Evolutionary conservation across 2,888 invertebrate genomes (phyloP), one percentile per base, ranked within the genome.

Genomic region (Zhuqinia jingwanae): DNA sequence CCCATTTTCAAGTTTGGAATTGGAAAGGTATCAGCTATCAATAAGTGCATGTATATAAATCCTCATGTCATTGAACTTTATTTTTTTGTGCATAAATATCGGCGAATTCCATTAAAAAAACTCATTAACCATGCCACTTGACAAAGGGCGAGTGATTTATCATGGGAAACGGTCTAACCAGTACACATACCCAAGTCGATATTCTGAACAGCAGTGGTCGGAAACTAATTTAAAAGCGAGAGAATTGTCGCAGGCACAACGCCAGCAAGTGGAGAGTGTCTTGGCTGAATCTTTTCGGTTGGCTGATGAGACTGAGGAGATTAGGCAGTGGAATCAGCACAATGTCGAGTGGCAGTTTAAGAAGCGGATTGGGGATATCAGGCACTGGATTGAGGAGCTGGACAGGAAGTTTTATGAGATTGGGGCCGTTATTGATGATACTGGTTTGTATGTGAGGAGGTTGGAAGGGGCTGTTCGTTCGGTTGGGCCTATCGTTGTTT

Each of bases 231-330:
- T 53, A 2, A 15, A 56, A 20, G 76, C 86, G 20, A 76, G 76
- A 17, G 56, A 76, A 20, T 53, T 76, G 0, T 80, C 86, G 0
- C 68, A 81, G 22, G 42, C 42, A 10, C 45, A 81, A 42, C 65
- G 65, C 1, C 73, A 86, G 45, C 15, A 17, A 0, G 86, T 81
- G 2, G 86, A 86, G 27, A 47, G 20, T 6, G 17, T 80, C 13
- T 47, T 86, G 27, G 86, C 86, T n/a, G 77, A 86, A 22, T 80
- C 81, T 0, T 76, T 81, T 45, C 50, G 81, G 3, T 47, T 86
- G 15, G 77, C 81, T 17, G 81, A 86, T 25, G 86, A 86, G 25
- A 81, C 81, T 11, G 81, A 86, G 45, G 87, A 87, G 17, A 47
- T 73, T 20, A 20, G 63, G 6, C 58, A 77, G 56, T 76, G 53